phyloP scores from a whole-genome alignment of 2,888 invertebrate genomes.

The Serrognathus titanus region DNA sequence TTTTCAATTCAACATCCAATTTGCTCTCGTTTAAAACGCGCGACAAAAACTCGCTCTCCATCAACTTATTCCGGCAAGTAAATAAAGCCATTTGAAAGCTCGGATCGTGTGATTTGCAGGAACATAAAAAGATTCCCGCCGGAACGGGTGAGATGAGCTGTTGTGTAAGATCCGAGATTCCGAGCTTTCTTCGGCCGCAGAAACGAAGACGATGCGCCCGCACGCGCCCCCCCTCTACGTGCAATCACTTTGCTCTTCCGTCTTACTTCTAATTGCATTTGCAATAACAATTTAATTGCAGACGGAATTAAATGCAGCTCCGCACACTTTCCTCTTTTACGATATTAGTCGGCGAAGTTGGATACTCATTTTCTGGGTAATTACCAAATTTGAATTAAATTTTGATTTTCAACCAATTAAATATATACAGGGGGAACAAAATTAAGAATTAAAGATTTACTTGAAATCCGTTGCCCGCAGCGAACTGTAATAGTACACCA shows the following conservation, averaged over 20 bases:
- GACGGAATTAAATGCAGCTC: conserved; percentile 11
- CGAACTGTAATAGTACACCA: too few relatives aligned
- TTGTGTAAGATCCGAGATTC: not conserved
- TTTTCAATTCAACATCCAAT: conserved; percentile 32
- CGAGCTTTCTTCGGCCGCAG: not conserved
- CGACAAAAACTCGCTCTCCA: conserved; percentile 34
- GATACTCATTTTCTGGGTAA: not conserved
- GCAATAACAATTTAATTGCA: conserved; percentile 14
- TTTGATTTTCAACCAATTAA: too few relatives aligned
- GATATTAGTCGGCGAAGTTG: conserved; percentile 4
- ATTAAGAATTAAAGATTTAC: too few relatives aligned
- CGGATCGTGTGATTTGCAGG: conserved; percentile 39
- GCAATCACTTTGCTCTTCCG: conserved; percentile 1
- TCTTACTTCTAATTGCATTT: conserved; percentile 8
- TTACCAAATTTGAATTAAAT: not conserved
- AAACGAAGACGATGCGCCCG: conserved; percentile 7
- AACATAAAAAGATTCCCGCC: conserved; percentile 32
- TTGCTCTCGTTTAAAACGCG: conserved; percentile 33
- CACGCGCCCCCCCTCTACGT: not conserved
- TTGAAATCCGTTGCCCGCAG: too few relatives aligned
- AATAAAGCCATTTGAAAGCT: conserved; percentile 41
- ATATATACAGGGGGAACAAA: too few relatives aligned
- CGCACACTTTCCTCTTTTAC: conserved; percentile 10
- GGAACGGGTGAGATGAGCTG: conserved; percentile 3
- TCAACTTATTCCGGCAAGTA: conserved; percentile 44